Conservation (phyloP, 53 echinoderm and acorn worm genomes). For the Paracentrotus lividus region DNA sequence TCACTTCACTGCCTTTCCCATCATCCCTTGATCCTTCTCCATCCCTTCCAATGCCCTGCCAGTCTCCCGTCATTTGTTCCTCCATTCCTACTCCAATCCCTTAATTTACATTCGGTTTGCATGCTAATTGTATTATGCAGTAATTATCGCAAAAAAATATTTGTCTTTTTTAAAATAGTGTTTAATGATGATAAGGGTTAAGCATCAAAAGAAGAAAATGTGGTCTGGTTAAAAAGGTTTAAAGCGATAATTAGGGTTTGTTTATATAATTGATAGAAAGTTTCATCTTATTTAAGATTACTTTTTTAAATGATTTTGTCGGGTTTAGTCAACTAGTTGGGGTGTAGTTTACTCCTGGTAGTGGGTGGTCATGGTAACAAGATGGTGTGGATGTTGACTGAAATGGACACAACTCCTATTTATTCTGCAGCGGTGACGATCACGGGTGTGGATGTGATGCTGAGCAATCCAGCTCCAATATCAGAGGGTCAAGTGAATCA, state of each 20-base stretch:
- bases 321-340: too few species aligned
- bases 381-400: conserved; percentile 21
- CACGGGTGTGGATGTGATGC: conserved; percentile 62
- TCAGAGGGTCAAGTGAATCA: conserved; percentile 72
- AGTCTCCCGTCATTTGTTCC: background rate
- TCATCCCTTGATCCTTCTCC: background rate
- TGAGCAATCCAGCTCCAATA: conserved; percentile 54
- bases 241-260: too few species aligned
- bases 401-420: conserved; percentile 28
- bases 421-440: conserved; percentile 73
- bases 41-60: background rate
- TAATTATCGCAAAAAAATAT: too few species aligned
- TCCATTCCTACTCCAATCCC: background rate
- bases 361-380: background rate
- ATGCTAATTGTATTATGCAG: conserved; percentile 41
- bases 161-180: too few species aligned
- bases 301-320: too few species aligned
- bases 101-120: conserved; percentile 1
- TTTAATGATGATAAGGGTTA: too few species aligned
- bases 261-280: too few species aligned
- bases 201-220: too few species aligned
- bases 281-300: too few species aligned
- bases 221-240: too few species aligned
- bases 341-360: background rate
- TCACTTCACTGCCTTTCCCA: background rate